Evolutionary conservation across 2,888 invertebrate genomes (phyloP), one percentile per base, ranked within the genome.

Genomic region (Lordiphosa fenestrarum): DNA sequence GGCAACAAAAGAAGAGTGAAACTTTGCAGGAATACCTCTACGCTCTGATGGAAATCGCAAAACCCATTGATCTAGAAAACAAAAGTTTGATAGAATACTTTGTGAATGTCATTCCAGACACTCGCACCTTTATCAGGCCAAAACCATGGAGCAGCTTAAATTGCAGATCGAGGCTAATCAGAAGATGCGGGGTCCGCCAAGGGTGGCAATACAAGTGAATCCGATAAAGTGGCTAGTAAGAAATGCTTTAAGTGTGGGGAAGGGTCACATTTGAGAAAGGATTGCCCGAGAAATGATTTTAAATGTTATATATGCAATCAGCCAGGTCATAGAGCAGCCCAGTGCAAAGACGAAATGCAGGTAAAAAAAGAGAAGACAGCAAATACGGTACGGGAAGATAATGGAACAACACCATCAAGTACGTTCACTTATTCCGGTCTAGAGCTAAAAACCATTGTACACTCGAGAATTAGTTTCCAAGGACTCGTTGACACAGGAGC

Each of bases 21-120:
- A n/a, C n/a, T n/a, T n/a, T n/a, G n/a, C 41, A 46, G 10, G 51
- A 57, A 25, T 51, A 52, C 42, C 21, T 48, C 19, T 53, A 53
- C 21, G 48, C 48, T 4, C 13, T 58, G 2, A 53, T 58, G 38
- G 38, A 53, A 23, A 49, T 53, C 12, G 38, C 48, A 13, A 49
- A 59, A 9, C 42, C 41, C 2, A 42, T 44, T 2, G 25, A 39
- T n/a, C 3, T 53, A 4, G 44, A 44, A 4, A 38, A 49, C 23
- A 48, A 25, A 4, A 38, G 49, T 15, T n/a, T 49, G 13, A 38
- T n/a, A n/a, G n/a, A n/a, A n/a, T n/a, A n/a, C n/a, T n/a, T n/a
- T n/a, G n/a, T n/a, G n/a, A n/a, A n/a, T 39, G 30, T 23, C 1
- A 33, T 37, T 6, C 49, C 37, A 38, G 49, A 49, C 25, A 25